Evolutionary conservation across 2,113 vertebrate genomes (phyloP).

Genomic region (Micromys minutus): DNA sequence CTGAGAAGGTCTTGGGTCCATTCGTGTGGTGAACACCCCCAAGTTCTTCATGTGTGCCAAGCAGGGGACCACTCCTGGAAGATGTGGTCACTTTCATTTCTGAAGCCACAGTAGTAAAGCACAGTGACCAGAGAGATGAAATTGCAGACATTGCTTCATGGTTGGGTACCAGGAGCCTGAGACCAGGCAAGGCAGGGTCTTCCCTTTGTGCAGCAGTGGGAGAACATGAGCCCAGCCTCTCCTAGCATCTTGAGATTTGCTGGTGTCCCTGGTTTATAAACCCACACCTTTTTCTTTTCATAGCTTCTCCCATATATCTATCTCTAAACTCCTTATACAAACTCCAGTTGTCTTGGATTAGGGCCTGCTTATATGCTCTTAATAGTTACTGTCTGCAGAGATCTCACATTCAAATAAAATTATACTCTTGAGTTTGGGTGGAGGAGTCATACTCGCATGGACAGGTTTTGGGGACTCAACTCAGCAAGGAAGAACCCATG

Average conservation of each 20-base stretch:
- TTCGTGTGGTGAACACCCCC: fast-evolving
- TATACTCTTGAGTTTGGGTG: background rate
- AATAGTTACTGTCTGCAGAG: background rate
- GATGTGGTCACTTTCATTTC: fast-evolving
- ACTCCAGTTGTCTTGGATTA: fast-evolving
- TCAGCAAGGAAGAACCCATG: fast-evolving
- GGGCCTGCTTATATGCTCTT: background rate
- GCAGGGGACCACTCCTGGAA: background rate
- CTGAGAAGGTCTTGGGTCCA: background rate
- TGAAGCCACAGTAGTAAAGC: background rate
- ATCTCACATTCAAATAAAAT: fast-evolving
- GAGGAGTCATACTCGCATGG: fast-evolving
- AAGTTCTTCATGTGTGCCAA: fast-evolving
- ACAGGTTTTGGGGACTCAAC: fast-evolving
- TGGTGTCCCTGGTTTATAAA: background rate
- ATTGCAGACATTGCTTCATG: fast-evolving
- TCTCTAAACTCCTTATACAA: fast-evolving
- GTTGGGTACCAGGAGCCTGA: background rate
- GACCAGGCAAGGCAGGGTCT: fast-evolving
- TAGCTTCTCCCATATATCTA: fast-evolving
- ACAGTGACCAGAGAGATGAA: fast-evolving
- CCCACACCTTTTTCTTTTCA: fast-evolving
- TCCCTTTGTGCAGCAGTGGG: too few species aligned
- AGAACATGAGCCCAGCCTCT: fast-evolving
- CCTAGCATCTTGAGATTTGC: fast-evolving